A percentile compares a stretch with the other conserved stretches of the same genome.
Evolutionary conservation across 1,140 invertebrate genomes (phyloP).

Genomic region (Aethina tumida): DNA sequence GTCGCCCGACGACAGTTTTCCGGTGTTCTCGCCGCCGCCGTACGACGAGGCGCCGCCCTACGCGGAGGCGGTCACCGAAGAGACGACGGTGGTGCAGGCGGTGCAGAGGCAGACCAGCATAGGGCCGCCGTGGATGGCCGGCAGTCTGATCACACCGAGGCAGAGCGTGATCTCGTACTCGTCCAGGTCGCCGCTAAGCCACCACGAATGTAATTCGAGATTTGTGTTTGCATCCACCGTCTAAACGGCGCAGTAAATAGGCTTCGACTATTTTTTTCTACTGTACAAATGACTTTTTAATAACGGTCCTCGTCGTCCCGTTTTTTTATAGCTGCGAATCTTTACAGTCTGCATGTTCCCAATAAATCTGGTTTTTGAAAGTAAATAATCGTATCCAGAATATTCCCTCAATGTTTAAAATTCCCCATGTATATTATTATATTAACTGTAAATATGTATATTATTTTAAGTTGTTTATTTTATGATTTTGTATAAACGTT

Average conservation of each 20-base stretch:
- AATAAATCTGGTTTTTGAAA: too few species aligned
- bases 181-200: conserved; percentile 60
- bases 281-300: too few species aligned
- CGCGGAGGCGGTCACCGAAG: conserved; percentile 28
- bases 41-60: conserved; percentile 42
- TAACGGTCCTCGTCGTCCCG: too few species aligned
- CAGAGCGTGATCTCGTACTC: conserved; percentile 58
- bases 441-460: too few species aligned
- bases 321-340: conserved; percentile 1
- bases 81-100: conserved; percentile 35
- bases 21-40: conserved; percentile 73
- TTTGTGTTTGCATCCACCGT: neutral
- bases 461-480: conserved; percentile 11
- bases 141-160: conserved; percentile 42
- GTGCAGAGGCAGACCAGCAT: conserved; percentile 38
- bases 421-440: conserved; percentile 7
- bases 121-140: conserved; percentile 45
- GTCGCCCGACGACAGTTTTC: conserved; percentile 68
- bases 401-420: conserved; percentile 7
- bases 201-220: conserved; percentile 68
- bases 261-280: conserved; percentile 8
- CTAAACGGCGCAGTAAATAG: conserved; percentile 12
- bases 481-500: conserved; percentile 11
- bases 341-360: too few species aligned
- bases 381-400: conserved; percentile 12